Evolutionary conservation across 2,113 vertebrate genomes (phyloP).

Genomic region (Gallinago paraguaiae): DNA sequence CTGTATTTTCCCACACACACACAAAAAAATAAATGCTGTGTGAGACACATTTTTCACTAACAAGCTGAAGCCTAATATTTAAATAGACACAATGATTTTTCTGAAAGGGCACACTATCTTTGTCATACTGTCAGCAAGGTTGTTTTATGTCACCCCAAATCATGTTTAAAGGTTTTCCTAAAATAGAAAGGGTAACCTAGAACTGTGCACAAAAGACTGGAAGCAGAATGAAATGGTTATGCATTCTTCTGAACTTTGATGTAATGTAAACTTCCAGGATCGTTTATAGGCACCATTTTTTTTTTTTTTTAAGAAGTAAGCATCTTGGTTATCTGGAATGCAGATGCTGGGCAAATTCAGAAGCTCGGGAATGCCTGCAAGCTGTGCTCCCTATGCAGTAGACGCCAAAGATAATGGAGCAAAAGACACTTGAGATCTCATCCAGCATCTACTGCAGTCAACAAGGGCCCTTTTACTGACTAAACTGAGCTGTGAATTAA

Average conservation of each 20-base stretch:
- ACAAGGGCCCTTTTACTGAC: not conserved
- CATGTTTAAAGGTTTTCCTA: conserved; percentile 48
- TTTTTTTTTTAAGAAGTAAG: conserved; percentile 1
- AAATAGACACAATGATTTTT: conserved; percentile 65
- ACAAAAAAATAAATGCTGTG: conserved; percentile 49
- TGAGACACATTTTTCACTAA: conserved; percentile 55
- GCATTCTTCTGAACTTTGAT: conserved; percentile 48
- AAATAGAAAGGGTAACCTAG: conserved; percentile 52
- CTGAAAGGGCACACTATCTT: conserved; percentile 12
- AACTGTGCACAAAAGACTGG: conserved; percentile 27
- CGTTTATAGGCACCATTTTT: conserved; percentile 36
- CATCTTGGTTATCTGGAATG: conserved; percentile 64
- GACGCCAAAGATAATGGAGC: conserved; percentile 56
- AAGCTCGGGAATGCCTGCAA: conserved; percentile 57
- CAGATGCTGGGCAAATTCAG: conserved; percentile 68
- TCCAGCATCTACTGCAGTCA: not conserved
- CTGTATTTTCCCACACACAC: conserved; percentile 70
- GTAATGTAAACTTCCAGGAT: conserved; percentile 50
- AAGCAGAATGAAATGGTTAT: conserved; percentile 51
- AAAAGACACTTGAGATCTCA: not conserved
- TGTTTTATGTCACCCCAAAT: conserved; percentile 53
- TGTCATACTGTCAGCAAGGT: conserved; percentile 33
- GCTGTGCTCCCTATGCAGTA: conserved; percentile 58
- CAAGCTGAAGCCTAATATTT: conserved; percentile 69
- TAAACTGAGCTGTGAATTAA: not conserved